A percentile compares a stretch with the other conserved stretches of the same genome.
These are phyloP conservation scores for Pipistrellus kuhlii DNA, from an alignment of 2,797 vertebrate species.

Conservation along the genomic window DNA sequence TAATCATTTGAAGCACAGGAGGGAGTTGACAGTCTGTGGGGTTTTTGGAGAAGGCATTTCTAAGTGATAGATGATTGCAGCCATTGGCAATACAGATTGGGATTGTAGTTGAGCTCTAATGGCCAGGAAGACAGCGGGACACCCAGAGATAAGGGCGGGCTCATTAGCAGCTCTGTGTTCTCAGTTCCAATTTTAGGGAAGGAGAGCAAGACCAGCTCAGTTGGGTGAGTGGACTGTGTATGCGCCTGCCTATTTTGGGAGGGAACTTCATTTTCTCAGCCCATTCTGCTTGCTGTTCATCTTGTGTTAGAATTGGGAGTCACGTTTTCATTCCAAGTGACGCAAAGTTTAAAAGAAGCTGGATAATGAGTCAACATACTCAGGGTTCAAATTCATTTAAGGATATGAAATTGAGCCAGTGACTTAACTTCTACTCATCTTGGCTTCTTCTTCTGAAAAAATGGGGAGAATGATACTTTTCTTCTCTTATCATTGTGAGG, in stretches of 20 bases:
- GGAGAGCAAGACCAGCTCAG: not conserved
- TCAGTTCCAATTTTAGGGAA: not conserved
- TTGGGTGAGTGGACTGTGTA: not conserved
- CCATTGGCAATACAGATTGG: constrained; percentile 81
- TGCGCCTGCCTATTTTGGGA: not conserved
- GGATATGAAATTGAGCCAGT: not conserved
- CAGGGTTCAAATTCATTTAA: not conserved
- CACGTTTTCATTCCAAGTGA: not conserved
- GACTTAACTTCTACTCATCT: not conserved
- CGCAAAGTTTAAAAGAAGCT: not conserved
- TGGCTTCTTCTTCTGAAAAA: constrained; percentile 25
- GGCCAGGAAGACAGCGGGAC: not conserved
- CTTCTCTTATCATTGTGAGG: not conserved
- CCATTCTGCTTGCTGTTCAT: not conserved
- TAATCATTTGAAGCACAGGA: constrained; percentile 82
- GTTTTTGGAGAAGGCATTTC: constrained; percentile 72
- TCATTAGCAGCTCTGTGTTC: not conserved
- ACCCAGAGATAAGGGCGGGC: not conserved
- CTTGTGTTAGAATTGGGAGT: not conserved
- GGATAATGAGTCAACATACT: not conserved
- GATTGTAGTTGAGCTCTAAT: constrained; percentile 76
- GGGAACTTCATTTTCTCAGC: not conserved
- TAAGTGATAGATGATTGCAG: constrained; percentile 83
- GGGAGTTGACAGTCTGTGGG: constrained; percentile 80
- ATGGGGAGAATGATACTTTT: not conserved